A percentile compares a stretch with the other conserved stretches of the same genome.
Evolutionary conservation across 2,113 vertebrate genomes (phyloP).

Genomic region (Pyxicephalus adspersus): DNA sequence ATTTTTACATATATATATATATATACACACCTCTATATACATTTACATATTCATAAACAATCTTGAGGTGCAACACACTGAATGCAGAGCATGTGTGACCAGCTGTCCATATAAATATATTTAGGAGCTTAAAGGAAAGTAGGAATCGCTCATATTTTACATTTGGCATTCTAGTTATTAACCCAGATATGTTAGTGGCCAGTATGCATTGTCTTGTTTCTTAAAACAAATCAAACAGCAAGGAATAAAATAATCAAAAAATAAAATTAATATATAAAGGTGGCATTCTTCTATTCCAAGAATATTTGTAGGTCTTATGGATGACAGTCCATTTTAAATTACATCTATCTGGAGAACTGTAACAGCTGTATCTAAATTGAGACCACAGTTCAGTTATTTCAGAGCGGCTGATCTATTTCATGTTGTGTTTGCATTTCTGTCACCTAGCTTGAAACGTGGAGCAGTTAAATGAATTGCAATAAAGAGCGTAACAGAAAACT

Average conservation of each 20-base stretch:
- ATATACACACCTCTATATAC: too few species aligned
- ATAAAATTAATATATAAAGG: background rate
- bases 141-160: background rate
- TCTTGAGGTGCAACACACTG: too few species aligned
- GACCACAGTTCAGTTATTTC: constrained; percentile 31
- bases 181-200: background rate
- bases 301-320: constrained; percentile 33
- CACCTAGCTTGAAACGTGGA: constrained; percentile 44
- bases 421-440: constrained; percentile 49
- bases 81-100: too few species aligned
- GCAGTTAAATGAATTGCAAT: constrained; percentile 53
- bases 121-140: background rate
- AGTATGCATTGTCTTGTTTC: background rate
- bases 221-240: background rate
- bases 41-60: too few species aligned
- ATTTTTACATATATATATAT: too few species aligned
- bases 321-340: constrained; percentile 37
- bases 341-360: constrained; percentile 17
- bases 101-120: too few species aligned
- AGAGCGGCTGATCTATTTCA: constrained; percentile 28
- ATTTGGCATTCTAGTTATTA: background rate
- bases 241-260: constrained; percentile 8
- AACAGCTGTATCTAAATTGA: constrained; percentile 50
- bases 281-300: background rate
- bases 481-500: constrained; percentile 31